phyloP scores from a whole-genome alignment of 2,888 invertebrate genomes.

The Leistus spinibarbis region DNA sequence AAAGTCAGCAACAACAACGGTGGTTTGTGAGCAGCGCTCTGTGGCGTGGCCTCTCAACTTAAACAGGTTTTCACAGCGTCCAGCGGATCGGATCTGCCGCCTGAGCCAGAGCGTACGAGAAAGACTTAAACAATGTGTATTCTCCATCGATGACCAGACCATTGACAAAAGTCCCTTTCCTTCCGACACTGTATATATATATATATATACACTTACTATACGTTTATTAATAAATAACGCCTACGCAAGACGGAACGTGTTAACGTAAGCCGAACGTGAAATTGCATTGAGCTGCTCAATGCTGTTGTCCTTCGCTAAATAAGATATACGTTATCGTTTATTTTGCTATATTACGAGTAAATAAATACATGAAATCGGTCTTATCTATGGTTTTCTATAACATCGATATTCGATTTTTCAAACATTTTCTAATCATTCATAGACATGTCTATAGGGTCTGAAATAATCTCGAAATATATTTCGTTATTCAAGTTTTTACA shows the following conservation, averaged over 20 bases:
- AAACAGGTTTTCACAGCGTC: conserved; percentile 1
- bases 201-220: neutral
- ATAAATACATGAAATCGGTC: no score
- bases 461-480: no score
- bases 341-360: neutral
- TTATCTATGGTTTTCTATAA: no score
- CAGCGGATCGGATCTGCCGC: neutral
- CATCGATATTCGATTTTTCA: no score
- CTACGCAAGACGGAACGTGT: neutral
- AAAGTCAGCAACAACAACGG: neutral
- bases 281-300: neutral
- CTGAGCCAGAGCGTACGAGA: neutral
- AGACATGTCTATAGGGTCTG: no score
- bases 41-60: neutral
- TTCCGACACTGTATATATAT: conserved; percentile 1
- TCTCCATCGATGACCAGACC: neutral
- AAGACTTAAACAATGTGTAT: neutral
- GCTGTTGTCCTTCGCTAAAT: neutral
- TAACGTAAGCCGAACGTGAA: neutral
- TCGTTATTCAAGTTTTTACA: no score
- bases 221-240: conserved; percentile 9
- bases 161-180: conserved; percentile 4
- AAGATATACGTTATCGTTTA: neutral
- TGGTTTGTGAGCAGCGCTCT: neutral
- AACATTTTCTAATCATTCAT: no score